Conservation (phyloP, 2,797 vertebrate species). For the Pampus argenteus region DNA sequence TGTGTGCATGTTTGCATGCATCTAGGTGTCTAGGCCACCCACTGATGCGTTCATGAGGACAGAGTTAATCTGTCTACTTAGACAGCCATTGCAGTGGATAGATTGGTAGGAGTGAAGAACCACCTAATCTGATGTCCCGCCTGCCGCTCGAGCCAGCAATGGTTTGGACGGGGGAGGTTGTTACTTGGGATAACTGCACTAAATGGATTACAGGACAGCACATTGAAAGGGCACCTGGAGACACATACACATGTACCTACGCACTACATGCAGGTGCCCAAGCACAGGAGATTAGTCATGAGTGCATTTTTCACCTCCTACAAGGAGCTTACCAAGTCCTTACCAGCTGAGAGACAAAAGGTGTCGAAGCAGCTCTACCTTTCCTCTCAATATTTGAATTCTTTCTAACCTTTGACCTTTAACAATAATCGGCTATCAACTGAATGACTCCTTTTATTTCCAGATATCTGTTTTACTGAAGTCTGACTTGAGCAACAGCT, state of each 20-base stretch:
- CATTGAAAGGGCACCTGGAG: constrained; percentile 61
- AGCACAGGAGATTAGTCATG: constrained; percentile 62
- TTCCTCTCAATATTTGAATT: constrained; percentile 1
- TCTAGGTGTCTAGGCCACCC: constrained; percentile 36
- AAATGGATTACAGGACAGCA: constrained; percentile 73
- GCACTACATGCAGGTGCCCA: constrained; percentile 38
- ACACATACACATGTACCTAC: constrained; percentile 25
- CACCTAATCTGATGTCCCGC: constrained; percentile 69
- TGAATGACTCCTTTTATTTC: constrained; percentile 43
- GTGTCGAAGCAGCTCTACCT: constrained; percentile 2
- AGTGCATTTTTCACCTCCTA: constrained; percentile 44
- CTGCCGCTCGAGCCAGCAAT: constrained; percentile 42
- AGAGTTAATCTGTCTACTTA: constrained; percentile 63
- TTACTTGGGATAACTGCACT: constrained; percentile 53
- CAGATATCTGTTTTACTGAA: constrained; percentile 51
- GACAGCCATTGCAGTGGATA: constrained; percentile 33
- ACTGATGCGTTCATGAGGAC: constrained; percentile 23
- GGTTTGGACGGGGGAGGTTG: constrained; percentile 30
- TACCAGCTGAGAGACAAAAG: constrained; percentile 22
- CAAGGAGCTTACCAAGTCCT: constrained; percentile 58
- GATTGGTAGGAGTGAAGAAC: constrained; percentile 26
- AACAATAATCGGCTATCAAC: not conserved
- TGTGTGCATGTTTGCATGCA: not conserved
- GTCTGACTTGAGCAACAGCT: constrained; percentile 24
- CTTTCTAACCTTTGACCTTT: constrained; percentile 1